These are phyloP conservation scores for Eupelmus urozonus DNA, from an alignment of 2,888 invertebrate genomes.

Conservation along the genomic window DNA sequence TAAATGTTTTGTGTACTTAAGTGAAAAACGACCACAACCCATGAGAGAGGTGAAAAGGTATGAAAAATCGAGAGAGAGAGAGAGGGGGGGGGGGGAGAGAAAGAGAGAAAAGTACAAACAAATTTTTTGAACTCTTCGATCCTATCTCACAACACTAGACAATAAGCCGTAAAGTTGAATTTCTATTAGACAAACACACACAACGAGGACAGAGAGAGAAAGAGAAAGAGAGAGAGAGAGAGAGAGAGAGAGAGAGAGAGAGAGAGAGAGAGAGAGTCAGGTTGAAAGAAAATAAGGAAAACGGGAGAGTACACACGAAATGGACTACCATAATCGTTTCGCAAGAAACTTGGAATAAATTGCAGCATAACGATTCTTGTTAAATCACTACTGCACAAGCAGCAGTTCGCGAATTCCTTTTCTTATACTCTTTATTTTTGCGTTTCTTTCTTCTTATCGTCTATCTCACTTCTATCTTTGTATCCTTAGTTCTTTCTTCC, in stretches of 20 bases:
- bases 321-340: slow-evolving; percentile 61
- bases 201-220: neutral
- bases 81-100: no score
- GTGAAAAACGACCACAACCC: no score
- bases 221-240: neutral
- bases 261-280: neutral
- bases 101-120: slow-evolving; percentile 14
- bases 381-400: slow-evolving; percentile 57
- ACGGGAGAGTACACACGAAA: slow-evolving; percentile 38
- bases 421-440: slow-evolving; percentile 55
- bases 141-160: slow-evolving; percentile 55
- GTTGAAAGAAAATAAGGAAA: slow-evolving; percentile 18
- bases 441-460: slow-evolving; percentile 13
- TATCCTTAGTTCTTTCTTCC: neutral
- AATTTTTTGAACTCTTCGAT: slow-evolving; percentile 44
- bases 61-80: neutral
- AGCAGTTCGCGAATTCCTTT: slow-evolving; percentile 59
- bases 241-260: neutral
- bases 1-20: no score
- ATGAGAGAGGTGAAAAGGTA: no score
- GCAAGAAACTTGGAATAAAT: slow-evolving; percentile 63
- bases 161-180: slow-evolving; percentile 63
- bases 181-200: slow-evolving; percentile 61
- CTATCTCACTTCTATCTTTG: neutral
- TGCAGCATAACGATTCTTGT: slow-evolving; percentile 62